Conservation (phyloP, 2,888 invertebrate genomes). For the Fragum whitleyi region DNA sequence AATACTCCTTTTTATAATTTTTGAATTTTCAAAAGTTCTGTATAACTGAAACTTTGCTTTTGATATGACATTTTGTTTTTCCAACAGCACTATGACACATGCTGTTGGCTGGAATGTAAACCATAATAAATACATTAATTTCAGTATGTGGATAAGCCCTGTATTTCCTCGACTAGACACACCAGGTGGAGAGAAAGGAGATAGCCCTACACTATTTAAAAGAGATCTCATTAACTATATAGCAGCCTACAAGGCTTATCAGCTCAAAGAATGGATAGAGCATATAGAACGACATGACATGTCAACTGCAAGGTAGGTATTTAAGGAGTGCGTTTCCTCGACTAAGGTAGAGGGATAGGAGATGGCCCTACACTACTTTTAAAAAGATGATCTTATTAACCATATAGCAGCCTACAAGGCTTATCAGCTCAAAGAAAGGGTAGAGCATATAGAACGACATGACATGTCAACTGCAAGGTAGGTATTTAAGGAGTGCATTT, state of each 20-base stretch:
- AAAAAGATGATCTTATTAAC: conserved; percentile 90
- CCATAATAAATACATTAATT: too few species aligned
- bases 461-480: conserved; percentile 94
- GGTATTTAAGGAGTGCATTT: conserved; percentile 88
- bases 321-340: conserved; percentile 89
- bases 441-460: conserved; percentile 90
- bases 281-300: conserved; percentile 93
- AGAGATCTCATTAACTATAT: conserved; percentile 91
- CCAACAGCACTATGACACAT: too few species aligned
- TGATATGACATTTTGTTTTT: too few species aligned
- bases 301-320: conserved; percentile 90
- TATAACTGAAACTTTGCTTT: too few species aligned
- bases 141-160: conserved; percentile 95
- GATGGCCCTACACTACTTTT: conserved; percentile 94
- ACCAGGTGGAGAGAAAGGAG: conserved; percentile 87
- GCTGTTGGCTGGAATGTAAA: too few species aligned
- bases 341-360: conserved; percentile 86
- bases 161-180: conserved; percentile 87
- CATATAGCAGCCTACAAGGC: conserved; percentile 92
- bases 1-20: too few species aligned
- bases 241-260: conserved; percentile 89
- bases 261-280: conserved; percentile 90
- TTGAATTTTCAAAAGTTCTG: too few species aligned
- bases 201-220: conserved; percentile 94
- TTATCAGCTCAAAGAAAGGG: conserved; percentile 90